A percentile compares a stretch with the other conserved stretches of the same genome.
Evolutionary conservation across 2,797 vertebrate genomes (phyloP).

Genomic region (Cryptoblepharus egeriae): DNA sequence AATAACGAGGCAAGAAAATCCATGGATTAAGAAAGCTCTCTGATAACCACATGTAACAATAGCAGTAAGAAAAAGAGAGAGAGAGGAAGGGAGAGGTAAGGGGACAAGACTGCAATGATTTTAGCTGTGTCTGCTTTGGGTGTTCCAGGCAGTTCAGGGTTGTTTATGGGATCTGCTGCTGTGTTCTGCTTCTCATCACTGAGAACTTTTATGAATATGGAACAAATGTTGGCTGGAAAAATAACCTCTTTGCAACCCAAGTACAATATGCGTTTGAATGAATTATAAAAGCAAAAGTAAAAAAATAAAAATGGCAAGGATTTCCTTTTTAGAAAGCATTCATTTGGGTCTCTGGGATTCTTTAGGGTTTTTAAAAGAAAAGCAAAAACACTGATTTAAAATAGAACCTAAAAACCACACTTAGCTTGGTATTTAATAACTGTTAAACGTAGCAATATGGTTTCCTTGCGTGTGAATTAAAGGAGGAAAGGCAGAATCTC

Average conservation of each 20-base stretch:
- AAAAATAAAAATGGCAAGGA: background rate
- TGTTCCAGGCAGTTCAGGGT: background rate
- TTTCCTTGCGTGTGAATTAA: background rate
- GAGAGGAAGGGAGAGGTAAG: no score
- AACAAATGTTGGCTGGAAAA: conserved; percentile 8
- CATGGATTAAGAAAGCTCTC: background rate
- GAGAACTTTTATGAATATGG: background rate
- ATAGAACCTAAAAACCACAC: background rate
- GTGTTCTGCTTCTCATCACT: background rate
- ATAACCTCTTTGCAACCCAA: background rate
- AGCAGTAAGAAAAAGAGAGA: background rate
- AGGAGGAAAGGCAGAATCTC: background rate
- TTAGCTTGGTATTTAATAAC: background rate
- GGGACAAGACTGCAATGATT: background rate
- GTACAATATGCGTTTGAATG: background rate
- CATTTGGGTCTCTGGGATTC: background rate
- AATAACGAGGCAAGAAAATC: background rate
- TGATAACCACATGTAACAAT: background rate
- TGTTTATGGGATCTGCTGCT: rapidly evolving
- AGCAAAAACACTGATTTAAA: background rate
- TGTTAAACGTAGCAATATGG: background rate
- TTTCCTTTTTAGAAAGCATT: conserved; percentile 5
- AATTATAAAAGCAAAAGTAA: conserved; percentile 15
- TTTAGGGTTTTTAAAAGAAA: background rate
- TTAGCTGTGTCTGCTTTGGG: background rate